Conservation (phyloP, 2,888 invertebrate species). For the Caenorhabditis drosophilae region DNA sequence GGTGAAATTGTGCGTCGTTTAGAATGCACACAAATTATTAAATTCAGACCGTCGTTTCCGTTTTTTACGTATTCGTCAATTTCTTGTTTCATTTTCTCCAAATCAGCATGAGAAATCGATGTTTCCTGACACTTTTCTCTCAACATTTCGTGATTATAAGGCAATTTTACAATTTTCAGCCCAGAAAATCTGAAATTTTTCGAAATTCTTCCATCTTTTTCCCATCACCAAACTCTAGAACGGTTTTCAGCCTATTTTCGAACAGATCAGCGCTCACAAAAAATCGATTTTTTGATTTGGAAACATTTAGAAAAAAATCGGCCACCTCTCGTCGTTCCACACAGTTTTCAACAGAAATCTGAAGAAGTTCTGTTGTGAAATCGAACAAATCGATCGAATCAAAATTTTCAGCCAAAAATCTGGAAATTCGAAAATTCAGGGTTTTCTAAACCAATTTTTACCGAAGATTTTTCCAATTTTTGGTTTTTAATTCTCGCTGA, state of each 20-base stretch:
- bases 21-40: too few relatives aligned
- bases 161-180: neutral
- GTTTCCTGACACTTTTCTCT: too few relatives aligned
- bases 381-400: slow-evolving; percentile 1
- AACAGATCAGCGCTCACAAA: too few relatives aligned
- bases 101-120: too few relatives aligned
- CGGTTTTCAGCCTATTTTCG: neutral
- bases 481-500: too few relatives aligned
- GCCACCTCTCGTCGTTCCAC: neutral
- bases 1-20: too few relatives aligned
- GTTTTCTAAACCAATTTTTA: neutral
- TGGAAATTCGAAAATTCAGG: neutral
- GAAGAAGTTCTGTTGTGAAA: neutral
- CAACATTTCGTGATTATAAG: neutral
- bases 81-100: slow-evolving; percentile 4
- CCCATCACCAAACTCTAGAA: neutral
- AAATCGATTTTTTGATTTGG: neutral
- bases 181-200: slow-evolving; percentile 2
- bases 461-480: neutral
- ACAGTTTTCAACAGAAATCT: neutral
- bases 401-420: neutral
- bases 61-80: slow-evolving; percentile 15
- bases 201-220: neutral
- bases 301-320: neutral
- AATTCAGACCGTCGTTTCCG: slow-evolving; percentile 10